A percentile compares a stretch with the other conserved stretches of the same genome.
Evolutionary conservation across 2,797 vertebrate species (phyloP).

Genomic region (Varecia variegata): DNA sequence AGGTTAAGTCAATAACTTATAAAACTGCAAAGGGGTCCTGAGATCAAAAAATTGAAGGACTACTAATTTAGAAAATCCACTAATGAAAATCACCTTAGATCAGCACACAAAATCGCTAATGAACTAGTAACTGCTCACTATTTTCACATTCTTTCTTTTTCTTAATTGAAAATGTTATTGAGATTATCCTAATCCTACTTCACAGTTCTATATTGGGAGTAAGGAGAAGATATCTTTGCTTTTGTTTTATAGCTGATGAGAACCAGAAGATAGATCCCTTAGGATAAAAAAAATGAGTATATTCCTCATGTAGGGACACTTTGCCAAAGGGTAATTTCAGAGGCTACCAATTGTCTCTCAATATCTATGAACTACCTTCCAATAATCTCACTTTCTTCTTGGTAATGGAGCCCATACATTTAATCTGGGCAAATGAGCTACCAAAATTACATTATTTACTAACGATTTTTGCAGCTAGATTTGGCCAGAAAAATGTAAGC

Average conservation of each 20-base stretch:
- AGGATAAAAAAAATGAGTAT: not conserved
- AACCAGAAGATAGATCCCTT: not conserved
- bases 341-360: not conserved
- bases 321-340: not conserved
- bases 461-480: not conserved
- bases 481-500: not conserved
- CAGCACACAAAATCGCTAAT: not conserved
- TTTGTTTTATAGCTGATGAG: not conserved
- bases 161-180: not conserved
- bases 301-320: not conserved
- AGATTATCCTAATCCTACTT: not conserved
- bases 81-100: not conserved
- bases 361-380: not conserved
- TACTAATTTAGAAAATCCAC: not conserved
- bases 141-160: not conserved
- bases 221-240: not conserved
- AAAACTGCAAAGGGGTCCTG: not conserved
- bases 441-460: not conserved
- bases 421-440: not conserved
- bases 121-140: not conserved
- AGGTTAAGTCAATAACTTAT: not conserved
- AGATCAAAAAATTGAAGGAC: not conserved
- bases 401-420: not conserved
- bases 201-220: not conserved
- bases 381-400: not conserved